Percentiles rank a stretch among this genome's conserved stretches.
phyloP scores from a whole-genome alignment of 1,140 invertebrate genomes.

The Contarinia nasturtii region DNA sequence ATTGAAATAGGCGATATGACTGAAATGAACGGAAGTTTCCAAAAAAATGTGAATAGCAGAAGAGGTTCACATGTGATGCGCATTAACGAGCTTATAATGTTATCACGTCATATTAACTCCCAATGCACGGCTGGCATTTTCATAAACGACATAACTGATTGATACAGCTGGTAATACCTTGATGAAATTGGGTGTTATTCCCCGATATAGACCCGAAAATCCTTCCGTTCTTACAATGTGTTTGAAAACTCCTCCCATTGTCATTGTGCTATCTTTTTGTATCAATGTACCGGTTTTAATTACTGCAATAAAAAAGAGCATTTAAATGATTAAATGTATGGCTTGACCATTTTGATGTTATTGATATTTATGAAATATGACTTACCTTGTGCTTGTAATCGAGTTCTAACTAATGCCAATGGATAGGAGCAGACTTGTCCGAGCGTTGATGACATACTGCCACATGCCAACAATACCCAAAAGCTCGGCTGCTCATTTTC shows the following conservation, averaged over 20 bases:
- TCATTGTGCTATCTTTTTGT: conserved; percentile 20
- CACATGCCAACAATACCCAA: conserved; percentile 72
- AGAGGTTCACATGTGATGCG: too few relatives aligned
- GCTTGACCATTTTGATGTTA: background rate
- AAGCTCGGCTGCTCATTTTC: conserved; percentile 55
- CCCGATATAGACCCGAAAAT: conserved; percentile 80
- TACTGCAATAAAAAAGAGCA: conserved; percentile 24
- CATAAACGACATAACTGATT: conserved; percentile 97
- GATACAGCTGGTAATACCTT: conserved; percentile 82
- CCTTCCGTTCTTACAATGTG: conserved; percentile 82
- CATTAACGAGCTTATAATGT: too few relatives aligned
- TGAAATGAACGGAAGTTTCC: too few relatives aligned
- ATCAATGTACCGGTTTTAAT: conserved; percentile 28
- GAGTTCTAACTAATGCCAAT: conserved; percentile 82
- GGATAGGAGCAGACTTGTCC: conserved; percentile 97
- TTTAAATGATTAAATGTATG: background rate
- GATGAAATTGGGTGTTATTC: conserved; percentile 93
- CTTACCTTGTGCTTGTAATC: conserved; percentile 82
- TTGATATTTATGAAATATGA: conserved; percentile 8
- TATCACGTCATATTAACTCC: conserved; percentile 25
- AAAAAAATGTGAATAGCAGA: too few relatives aligned
- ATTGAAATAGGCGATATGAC: too few relatives aligned
- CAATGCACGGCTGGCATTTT: conserved; percentile 32
- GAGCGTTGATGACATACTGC: conserved; percentile 79
- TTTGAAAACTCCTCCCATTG: conserved; percentile 71